Conservation (phyloP, 2,888 invertebrate genomes). For the Hybos culiciformis region DNA sequence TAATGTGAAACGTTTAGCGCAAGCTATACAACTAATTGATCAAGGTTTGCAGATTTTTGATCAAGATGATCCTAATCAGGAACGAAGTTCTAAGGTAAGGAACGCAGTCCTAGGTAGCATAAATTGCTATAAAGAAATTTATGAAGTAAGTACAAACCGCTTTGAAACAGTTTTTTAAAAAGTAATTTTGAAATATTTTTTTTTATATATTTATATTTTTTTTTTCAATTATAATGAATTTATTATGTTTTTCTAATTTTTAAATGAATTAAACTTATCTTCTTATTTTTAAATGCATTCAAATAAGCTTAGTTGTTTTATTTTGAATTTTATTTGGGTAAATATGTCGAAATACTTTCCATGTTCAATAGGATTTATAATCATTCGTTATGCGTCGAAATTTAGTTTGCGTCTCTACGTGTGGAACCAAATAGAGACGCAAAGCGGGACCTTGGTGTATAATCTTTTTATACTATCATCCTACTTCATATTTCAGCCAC, state of each 20-base stretch:
- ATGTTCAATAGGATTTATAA: background rate
- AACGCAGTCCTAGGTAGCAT: background rate
- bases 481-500: no score
- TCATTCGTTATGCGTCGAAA: constrained; percentile 2
- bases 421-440: constrained; percentile 1
- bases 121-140: constrained; percentile 1
- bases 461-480: no score
- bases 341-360: background rate
- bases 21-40: background rate
- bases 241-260: background rate
- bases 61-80: constrained; percentile 1
- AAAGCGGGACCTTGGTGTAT: constrained; percentile 1
- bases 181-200: background rate
- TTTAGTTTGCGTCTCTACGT: constrained; percentile 3
- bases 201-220: background rate
- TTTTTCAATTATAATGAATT: background rate
- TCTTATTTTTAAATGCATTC: background rate
- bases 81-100: background rate
- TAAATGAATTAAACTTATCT: background rate
- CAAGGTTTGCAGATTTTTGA: background rate
- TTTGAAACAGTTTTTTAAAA: no score
- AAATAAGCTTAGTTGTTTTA: background rate
- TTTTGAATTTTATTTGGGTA: background rate
- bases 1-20: background rate
- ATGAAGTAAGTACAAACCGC: no score